Percentiles rank a stretch among this genome's conserved stretches.
phyloP scores from a whole-genome alignment of 1,140 invertebrate species.

The Scylla paramamosain region DNA sequence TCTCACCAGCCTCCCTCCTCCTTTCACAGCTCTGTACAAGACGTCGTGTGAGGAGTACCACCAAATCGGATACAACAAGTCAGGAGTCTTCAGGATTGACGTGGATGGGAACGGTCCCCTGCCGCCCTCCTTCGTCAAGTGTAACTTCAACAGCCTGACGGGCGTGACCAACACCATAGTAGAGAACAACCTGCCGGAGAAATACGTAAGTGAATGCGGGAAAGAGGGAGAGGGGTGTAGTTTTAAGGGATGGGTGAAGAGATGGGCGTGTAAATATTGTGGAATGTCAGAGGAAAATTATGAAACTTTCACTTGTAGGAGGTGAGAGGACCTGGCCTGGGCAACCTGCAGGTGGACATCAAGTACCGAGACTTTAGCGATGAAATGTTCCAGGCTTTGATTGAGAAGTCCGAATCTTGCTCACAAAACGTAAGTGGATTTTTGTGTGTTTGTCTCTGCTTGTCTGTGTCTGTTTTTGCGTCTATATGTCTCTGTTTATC shows the following conservation, averaged over 20 bases:
- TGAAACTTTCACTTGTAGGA: background rate
- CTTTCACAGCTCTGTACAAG: conserved; percentile 58
- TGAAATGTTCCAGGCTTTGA: conserved; percentile 49
- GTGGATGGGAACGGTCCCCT: conserved; percentile 68
- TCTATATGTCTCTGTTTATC: background rate
- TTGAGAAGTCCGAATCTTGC: conserved; percentile 45
- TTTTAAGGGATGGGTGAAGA: too few relatives aligned
- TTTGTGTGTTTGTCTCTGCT: background rate
- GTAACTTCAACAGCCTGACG: conserved; percentile 40
- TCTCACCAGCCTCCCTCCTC: background rate
- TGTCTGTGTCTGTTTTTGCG: background rate
- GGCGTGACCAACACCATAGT: conserved; percentile 42
- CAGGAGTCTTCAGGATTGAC: conserved; percentile 59
- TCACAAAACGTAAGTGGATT: conserved; percentile 38
- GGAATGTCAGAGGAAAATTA: background rate
- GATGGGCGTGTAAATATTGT: too few relatives aligned
- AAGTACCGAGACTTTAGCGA: conserved; percentile 54
- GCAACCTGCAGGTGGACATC: conserved; percentile 28
- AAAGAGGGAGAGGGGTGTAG: too few relatives aligned
- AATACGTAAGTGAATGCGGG: conserved; percentile 36
- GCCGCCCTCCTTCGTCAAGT: conserved; percentile 56
- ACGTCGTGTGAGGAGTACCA: conserved; percentile 67
- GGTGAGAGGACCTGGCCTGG: conserved; percentile 24
- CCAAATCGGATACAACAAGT: conserved; percentile 58
- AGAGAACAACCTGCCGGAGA: conserved; percentile 49